phyloP scores from a whole-genome alignment of 2,888 invertebrate species.

The Oligia fasciuncula region DNA sequence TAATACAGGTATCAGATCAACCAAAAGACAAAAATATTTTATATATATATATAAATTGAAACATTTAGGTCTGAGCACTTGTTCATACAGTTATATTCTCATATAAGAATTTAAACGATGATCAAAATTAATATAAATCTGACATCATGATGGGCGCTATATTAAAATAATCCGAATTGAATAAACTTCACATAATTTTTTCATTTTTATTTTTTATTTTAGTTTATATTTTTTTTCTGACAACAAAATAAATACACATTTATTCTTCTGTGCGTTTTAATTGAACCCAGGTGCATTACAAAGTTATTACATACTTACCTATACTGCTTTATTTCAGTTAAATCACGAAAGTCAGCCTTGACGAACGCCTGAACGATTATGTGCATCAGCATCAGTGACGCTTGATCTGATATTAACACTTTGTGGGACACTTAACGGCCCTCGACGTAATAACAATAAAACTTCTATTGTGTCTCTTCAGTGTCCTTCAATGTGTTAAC shows the following conservation, averaged over 20 bases:
- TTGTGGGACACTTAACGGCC: too few species aligned
- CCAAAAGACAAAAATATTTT: background rate
- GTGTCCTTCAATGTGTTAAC: too few species aligned
- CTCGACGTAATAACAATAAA: too few species aligned
- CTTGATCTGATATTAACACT: background rate
- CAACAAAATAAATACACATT: too few species aligned
- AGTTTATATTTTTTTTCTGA: background rate
- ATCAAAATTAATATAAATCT: conserved; percentile 13
- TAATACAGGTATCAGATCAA: background rate
- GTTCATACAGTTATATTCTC: background rate
- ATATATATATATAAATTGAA: background rate
- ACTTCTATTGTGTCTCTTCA: too few species aligned
- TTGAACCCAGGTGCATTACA: background rate
- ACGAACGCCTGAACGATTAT: background rate
- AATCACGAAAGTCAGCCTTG: background rate
- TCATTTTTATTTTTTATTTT: too few species aligned
- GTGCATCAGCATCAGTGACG: background rate
- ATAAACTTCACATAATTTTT: conserved; percentile 4
- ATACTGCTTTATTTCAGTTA: background rate
- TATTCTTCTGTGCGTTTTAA: background rate
- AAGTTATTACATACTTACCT: background rate
- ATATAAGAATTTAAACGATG: conserved; percentile 22
- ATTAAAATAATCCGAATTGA: conserved; percentile 23
- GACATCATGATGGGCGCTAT: background rate
- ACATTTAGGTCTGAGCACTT: background rate